These are phyloP conservation scores for Spisula solida DNA, from an alignment of 2,888 invertebrate species.

Conservation along the genomic window DNA sequence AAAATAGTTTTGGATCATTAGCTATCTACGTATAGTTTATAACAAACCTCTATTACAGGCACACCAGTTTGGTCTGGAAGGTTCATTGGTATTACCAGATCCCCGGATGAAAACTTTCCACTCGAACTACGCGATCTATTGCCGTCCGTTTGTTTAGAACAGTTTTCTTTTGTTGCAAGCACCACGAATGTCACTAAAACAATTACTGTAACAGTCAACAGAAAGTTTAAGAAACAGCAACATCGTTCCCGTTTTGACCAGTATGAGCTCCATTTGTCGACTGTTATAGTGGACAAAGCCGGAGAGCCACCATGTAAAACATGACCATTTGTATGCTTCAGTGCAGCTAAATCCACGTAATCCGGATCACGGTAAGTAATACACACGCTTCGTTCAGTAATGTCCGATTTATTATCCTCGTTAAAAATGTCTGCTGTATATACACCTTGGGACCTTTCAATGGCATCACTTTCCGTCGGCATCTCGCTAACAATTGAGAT, in stretches of 20 bases:
- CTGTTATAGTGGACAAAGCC: constrained; percentile 48
- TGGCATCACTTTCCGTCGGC: constrained; percentile 26
- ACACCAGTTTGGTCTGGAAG: not conserved
- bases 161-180: constrained; percentile 58
- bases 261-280: constrained; percentile 69
- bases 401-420: constrained; percentile 40
- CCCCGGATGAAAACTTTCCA: constrained; percentile 41
- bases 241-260: constrained; percentile 68
- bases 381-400: constrained; percentile 50
- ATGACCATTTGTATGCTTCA: constrained; percentile 39
- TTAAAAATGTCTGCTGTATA: constrained; percentile 56
- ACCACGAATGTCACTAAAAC: constrained; percentile 59
- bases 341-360: constrained; percentile 48
- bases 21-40: not conserved
- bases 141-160: constrained; percentile 15
- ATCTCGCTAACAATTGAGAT: constrained; percentile 17
- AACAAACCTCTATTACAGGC: not conserved
- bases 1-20: no score
- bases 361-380: constrained; percentile 47
- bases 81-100: constrained; percentile 18
- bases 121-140: constrained; percentile 24
- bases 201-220: constrained; percentile 53
- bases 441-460: constrained; percentile 33
- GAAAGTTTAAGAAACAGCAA: constrained; percentile 69
- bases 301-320: constrained; percentile 42